phyloP scores from a whole-genome alignment of 2,888 invertebrate species.

The Laothoe populi region DNA sequence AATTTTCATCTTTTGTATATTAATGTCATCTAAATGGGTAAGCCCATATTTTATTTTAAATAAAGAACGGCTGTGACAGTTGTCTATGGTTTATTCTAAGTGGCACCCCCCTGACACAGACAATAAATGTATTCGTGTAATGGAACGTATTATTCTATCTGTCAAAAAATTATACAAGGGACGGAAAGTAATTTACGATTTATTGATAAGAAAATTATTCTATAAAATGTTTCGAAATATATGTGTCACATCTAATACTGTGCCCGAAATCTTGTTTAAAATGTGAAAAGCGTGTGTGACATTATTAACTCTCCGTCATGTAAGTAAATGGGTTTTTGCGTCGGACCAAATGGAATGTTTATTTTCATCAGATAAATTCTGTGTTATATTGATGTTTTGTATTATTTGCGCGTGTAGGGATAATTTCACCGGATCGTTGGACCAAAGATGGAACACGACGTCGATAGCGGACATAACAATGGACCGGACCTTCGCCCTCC shows the following conservation, averaged over 20 bases:
- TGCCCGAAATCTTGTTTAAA: slow-evolving; percentile 38
- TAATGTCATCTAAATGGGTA: too few species aligned
- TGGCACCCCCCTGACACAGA: too few species aligned
- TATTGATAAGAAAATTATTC: slow-evolving; percentile 49
- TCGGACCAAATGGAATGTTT: slow-evolving; percentile 54
- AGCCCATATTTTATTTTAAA: too few species aligned
- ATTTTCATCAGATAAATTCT: slow-evolving; percentile 40
- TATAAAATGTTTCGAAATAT: slow-evolving; percentile 25
- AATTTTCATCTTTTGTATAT: too few species aligned
- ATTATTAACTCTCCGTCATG: slow-evolving; percentile 55
- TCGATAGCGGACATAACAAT: slow-evolving; percentile 87
- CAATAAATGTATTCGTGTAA: too few species aligned
- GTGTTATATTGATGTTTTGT: slow-evolving; percentile 43
- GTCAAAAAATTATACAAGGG: slow-evolving; percentile 53
- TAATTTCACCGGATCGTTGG: slow-evolving; percentile 61
- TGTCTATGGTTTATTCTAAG: too few species aligned
- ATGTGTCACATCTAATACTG: slow-evolving; percentile 14
- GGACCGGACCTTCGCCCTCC: slow-evolving; percentile 90
- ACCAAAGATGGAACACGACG: slow-evolving; percentile 85
- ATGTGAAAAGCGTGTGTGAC: slow-evolving; percentile 64
- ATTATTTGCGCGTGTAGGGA: slow-evolving; percentile 60
- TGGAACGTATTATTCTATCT: slow-evolving; percentile 28
- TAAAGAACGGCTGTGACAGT: too few species aligned
- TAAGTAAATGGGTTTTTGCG: slow-evolving; percentile 59
- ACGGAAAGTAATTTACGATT: slow-evolving; percentile 56